phyloP scores from a whole-genome alignment of 2,113 vertebrate genomes.

The Oryzias melastigma region DNA sequence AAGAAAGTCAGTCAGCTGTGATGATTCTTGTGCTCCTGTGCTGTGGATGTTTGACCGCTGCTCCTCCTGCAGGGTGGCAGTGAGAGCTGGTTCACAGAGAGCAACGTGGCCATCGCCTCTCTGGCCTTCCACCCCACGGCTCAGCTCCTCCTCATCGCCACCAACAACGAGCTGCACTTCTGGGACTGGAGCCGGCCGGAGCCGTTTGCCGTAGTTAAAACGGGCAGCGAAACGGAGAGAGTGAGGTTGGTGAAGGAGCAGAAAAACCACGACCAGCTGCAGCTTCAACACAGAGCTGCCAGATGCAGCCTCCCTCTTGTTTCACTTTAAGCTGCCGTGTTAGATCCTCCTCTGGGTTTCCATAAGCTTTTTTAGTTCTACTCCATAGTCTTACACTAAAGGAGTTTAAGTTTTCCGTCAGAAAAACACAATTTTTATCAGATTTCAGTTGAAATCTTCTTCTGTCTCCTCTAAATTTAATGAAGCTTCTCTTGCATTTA shows the following conservation, averaged over 20 bases:
- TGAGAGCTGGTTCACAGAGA: conserved; percentile 98
- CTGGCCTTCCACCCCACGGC: conserved; percentile 97
- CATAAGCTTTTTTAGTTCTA: no score
- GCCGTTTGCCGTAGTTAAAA: conserved; percentile 97
- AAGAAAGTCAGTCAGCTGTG: no score
- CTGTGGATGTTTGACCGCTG: not conserved
- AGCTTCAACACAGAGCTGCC: not conserved
- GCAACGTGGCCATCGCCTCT: conserved; percentile 97
- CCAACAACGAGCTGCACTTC: conserved; percentile 97
- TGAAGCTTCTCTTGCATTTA: no score
- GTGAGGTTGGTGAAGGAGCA: conserved; percentile 80
- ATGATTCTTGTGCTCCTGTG: no score
- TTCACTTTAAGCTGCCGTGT: no score
- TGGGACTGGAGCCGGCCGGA: conserved; percentile 99
- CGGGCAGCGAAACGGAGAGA: conserved; percentile 93
- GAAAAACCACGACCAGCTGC: not conserved
- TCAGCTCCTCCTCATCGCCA: conserved; percentile 97
- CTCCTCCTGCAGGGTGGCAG: conserved; percentile 85
- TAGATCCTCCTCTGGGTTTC: no score
- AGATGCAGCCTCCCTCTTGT: not conserved
- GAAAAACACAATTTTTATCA: no score
- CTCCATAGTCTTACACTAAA: no score
- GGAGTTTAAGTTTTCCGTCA: no score
- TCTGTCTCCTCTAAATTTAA: no score
- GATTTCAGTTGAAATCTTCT: no score